Evolutionary conservation across 2,888 invertebrate genomes (phyloP).

Genomic region (Drosophila basisetae): DNA sequence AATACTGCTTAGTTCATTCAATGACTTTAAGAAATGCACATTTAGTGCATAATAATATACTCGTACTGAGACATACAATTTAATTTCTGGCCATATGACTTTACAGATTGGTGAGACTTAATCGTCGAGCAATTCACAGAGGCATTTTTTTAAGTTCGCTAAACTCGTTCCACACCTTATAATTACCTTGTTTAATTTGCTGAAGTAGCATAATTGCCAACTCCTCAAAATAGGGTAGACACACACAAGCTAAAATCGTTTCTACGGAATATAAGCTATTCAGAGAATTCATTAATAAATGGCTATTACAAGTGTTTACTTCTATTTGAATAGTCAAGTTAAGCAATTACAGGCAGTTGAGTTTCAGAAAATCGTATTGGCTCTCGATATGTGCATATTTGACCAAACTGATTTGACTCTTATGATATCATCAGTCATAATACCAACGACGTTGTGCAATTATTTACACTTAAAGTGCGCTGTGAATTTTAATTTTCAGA

Average conservation of each 20-base stretch:
- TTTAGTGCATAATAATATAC: neutral
- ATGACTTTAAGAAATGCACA: neutral
- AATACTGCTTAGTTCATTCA: neutral
- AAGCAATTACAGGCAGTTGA: neutral
- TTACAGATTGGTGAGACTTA: neutral
- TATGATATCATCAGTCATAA: neutral
- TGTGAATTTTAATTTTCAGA: constrained; percentile 4
- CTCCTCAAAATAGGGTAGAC: neutral
- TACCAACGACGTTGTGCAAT: neutral
- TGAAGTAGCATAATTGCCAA: neutral
- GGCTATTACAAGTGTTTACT: neutral
- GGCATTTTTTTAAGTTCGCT: neutral
- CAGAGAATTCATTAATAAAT: neutral
- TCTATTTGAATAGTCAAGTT: neutral
- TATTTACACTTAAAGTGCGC: neutral
- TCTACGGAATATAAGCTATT: neutral
- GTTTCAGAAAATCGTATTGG: neutral
- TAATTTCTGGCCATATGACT: neutral
- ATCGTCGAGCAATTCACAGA: neutral
- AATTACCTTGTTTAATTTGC: neutral
- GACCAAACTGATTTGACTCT: neutral
- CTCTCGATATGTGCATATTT: neutral
- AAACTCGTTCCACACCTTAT: neutral
- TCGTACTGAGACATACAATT: neutral
- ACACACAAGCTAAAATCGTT: neutral